Evolutionary conservation across 2,888 invertebrate genomes (phyloP).

Genomic region (Stenodema calcarata): DNA sequence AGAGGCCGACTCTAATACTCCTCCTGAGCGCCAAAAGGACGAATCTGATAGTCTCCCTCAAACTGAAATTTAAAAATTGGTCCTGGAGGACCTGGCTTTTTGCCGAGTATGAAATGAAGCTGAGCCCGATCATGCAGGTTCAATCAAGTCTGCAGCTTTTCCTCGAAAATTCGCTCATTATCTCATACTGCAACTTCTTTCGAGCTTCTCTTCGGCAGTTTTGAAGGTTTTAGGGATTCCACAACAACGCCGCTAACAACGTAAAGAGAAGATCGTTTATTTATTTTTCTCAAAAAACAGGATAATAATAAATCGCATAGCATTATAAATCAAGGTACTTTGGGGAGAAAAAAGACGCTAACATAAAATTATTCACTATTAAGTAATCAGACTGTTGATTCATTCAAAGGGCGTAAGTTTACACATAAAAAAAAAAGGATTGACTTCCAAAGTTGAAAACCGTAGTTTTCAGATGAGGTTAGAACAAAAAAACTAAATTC

Average conservation of each 20-base stretch:
- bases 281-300: conserved; percentile 8
- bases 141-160: no score
- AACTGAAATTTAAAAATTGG: no score
- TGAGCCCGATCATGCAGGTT: no score
- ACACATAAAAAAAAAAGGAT: not conserved
- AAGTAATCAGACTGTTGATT: conserved; percentile 30
- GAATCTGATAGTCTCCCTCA: no score
- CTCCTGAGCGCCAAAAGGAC: no score
- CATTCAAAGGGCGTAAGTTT: conserved; percentile 2
- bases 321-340: conserved; percentile 26
- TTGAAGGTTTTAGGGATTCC: no score
- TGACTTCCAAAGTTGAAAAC: not conserved
- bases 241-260: not conserved
- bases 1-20: no score
- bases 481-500: not conserved
- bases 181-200: no score
- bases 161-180: no score
- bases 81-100: no score
- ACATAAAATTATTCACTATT: conserved; percentile 24
- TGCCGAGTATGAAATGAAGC: no score
- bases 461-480: not conserved
- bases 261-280: not conserved
- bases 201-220: no score
- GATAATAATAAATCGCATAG: conserved; percentile 7
- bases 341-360: not conserved